Evolutionary conservation across 1,140 invertebrate species (phyloP), one percentile per base, ranked within the genome.

Genomic region (Elymnias hypermnestra): DNA sequence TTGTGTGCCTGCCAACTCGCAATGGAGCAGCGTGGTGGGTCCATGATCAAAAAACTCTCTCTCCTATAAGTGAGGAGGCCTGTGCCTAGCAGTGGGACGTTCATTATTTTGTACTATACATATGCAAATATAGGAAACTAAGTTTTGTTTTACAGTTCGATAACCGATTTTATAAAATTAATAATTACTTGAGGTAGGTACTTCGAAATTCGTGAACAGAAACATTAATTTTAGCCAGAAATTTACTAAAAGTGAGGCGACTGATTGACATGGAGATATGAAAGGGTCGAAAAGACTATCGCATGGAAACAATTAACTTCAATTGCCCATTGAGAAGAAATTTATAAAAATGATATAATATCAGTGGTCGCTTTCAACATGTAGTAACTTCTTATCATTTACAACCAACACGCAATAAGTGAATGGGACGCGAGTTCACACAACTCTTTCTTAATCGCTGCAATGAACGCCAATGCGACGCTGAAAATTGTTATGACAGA

Each of bases 301-400:
- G 15, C 8, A 18, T 12, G 6, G 17, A 36, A 36, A 19, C 33
- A 36, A 36, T 36, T 36, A 36, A 36, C 33, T 9, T 44, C 42
- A 23, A 25, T 25, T 17, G 29, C 28, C 42, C 3, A 15, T 44
- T 33, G 14, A 28, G 13, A 44, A 36, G 19, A 15, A 44, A 33
- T 26, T 36, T 9, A 42, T 37, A 50, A 43, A 50, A 40, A 53
- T 52, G 45, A 57, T 49, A 70, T 57, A 60, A 65, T 55, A 58
- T 63, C 49, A 59, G 49, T 47, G 29, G 44, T 9, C 25, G 53
- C 57, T 64, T 60, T 65, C 61, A 59, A 68, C 49, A 55, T 53
- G 39, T 57, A 54, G 33, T 49, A 48, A 54, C 50, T 39, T 39
- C 48, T 72, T 72, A 69, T 71, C 69, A 49, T 60, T 65, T 67